These are phyloP conservation scores for Tinea pellionella DNA, from an alignment of 2,888 invertebrate genomes.

Conservation along the genomic window DNA sequence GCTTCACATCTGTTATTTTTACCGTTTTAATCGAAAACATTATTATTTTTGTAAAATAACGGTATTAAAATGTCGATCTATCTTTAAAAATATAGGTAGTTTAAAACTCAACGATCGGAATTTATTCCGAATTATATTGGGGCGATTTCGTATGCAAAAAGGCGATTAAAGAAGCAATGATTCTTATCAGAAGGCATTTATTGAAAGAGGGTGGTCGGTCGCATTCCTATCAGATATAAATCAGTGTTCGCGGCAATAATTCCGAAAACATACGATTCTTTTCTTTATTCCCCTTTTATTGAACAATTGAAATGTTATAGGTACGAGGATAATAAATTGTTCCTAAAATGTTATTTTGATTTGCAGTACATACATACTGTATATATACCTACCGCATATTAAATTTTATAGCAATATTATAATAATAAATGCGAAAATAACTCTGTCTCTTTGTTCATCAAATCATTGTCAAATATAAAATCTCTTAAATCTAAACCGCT, in stretches of 20 bases:
- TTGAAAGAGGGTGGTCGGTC: conserved; percentile 46
- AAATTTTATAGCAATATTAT: no score
- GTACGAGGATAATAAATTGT: no score
- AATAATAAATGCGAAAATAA: no score
- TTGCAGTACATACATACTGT: no score
- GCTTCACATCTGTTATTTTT: no score
- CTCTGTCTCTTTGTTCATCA: no score
- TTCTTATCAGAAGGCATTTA: conserved; percentile 55
- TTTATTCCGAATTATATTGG: neutral
- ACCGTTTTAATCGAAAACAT: no score
- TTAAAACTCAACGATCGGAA: neutral
- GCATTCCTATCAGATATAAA: conserved; percentile 60
- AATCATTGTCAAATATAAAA: no score
- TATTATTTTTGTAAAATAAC: no score
- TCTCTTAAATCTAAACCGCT: no score
- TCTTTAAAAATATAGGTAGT: neutral
- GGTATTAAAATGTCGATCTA: neutral
- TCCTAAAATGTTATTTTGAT: no score
- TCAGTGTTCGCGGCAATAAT: conserved; percentile 43
- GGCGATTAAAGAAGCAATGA: conserved; percentile 35
- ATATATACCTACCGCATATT: no score
- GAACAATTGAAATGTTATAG: neutral
- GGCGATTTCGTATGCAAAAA: neutral
- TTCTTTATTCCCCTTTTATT: conserved; percentile 55
- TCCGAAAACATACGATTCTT: conserved; percentile 36